phyloP scores from a whole-genome alignment of 1,140 invertebrate species.

The Cryptotermes secundus region DNA sequence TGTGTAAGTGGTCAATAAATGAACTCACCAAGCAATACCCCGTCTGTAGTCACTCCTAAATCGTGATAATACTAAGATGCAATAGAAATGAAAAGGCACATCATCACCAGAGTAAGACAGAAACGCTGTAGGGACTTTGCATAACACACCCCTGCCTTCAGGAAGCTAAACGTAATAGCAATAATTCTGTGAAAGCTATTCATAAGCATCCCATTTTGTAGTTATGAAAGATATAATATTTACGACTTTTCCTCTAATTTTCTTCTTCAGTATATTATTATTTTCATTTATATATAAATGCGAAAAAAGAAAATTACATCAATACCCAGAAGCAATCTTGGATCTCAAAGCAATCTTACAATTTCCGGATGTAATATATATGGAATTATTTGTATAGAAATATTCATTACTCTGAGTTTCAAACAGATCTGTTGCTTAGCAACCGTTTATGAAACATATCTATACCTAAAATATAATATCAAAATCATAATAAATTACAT shows the following conservation, averaged over 20 bases:
- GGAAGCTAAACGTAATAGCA: too few species aligned
- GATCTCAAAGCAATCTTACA: background rate
- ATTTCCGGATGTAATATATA: background rate
- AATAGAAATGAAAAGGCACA: too few species aligned
- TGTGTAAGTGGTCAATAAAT: too few species aligned
- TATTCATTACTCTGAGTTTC: background rate
- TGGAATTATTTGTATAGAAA: background rate
- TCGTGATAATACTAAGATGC: too few species aligned
- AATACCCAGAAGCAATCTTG: background rate
- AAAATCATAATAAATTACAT: background rate
- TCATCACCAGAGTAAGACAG: too few species aligned
- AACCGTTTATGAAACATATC: background rate
- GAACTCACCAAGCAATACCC: too few species aligned
- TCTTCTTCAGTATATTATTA: background rate
- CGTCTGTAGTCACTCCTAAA: too few species aligned
- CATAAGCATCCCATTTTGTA: background rate
- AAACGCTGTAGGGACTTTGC: too few species aligned
- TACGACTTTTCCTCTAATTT: background rate
- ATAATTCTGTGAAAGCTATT: background rate
- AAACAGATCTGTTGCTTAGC: background rate
- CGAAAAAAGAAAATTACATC: background rate
- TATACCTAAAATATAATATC: background rate
- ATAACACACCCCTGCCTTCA: too few species aligned
- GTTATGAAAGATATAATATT: background rate
- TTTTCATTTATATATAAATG: background rate